Percentiles rank a stretch among this genome's conserved stretches.
Conservation (phyloP, 37 sponge, comb jelly and placozoan species). For the Geodia barretti region DNA sequence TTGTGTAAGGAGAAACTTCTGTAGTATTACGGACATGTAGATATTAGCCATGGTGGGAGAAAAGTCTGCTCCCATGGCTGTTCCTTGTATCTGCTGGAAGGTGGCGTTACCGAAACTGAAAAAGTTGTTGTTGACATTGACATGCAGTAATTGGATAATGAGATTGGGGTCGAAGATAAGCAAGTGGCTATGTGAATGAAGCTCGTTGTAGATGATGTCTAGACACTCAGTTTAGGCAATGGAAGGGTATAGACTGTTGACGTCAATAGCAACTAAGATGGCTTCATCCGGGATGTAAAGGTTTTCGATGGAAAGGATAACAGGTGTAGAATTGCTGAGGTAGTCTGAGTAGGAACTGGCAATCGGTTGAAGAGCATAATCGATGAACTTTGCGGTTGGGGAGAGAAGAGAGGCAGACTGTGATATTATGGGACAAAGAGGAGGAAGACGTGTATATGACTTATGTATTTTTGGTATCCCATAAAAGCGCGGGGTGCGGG, state of each 20-base stretch:
- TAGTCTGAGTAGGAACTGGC: conserved; percentile 29
- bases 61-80: conserved; percentile 53
- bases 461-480: not conserved
- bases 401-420: not conserved
- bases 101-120: conserved; percentile 9
- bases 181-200: conserved; percentile 10
- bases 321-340: conserved; percentile 23
- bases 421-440: not conserved
- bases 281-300: conserved; percentile 15
- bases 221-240: conserved; percentile 36
- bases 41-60: conserved; percentile 43
- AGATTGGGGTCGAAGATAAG: conserved; percentile 27
- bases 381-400: not conserved
- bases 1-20: conserved; percentile 2
- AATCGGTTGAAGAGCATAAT: not conserved
- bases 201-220: conserved; percentile 7
- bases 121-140: conserved; percentile 20
- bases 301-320: not conserved
- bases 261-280: conserved; percentile 33
- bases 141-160: conserved; percentile 18
- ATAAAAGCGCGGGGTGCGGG: not conserved
- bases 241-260: conserved; percentile 30
- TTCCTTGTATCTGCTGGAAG: conserved; percentile 33
- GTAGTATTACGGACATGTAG: conserved; percentile 15
- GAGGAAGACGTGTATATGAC: not conserved